Conservation (phyloP, 2,888 invertebrate species). For the Eristalis tenax region DNA sequence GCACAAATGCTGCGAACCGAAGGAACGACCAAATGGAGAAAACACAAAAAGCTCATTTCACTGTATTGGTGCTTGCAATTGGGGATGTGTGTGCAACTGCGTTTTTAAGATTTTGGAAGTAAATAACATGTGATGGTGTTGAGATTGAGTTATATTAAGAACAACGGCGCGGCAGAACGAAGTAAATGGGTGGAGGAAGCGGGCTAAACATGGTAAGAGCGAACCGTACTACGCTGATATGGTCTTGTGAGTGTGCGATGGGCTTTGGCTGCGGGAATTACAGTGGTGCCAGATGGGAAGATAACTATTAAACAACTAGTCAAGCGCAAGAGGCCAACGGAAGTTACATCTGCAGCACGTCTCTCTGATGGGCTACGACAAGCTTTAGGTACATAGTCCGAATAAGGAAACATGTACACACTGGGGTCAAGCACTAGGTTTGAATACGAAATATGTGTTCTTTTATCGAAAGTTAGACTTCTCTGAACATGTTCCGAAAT, state of each 20-base stretch:
- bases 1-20: not conserved
- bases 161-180: conserved; percentile 36
- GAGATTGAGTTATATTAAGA: conserved; percentile 57
- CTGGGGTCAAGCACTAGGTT: not conserved
- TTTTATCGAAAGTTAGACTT: too few species aligned
- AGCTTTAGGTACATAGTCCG: not conserved
- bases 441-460: too few species aligned
- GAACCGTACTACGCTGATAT: not conserved
- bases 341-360: not conserved
- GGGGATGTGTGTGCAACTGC: conserved; percentile 66
- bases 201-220: conserved; percentile 23
- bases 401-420: not conserved
- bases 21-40: conserved; percentile 13
- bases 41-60: conserved; percentile 31
- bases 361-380: not conserved
- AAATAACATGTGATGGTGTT: conserved; percentile 60
- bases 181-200: conserved; percentile 42
- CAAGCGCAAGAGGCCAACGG: not conserved
- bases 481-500: too few species aligned
- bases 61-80: conserved; percentile 46
- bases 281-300: conserved; percentile 3
- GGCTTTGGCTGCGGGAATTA: not conserved
- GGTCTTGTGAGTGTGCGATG: not conserved
- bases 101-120: conserved; percentile 69
- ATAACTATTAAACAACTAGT: not conserved